A percentile compares a stretch with the other conserved stretches of the same genome.
Conservation (phyloP, 2,888 invertebrate species). For the Apocheima hispidaria region DNA sequence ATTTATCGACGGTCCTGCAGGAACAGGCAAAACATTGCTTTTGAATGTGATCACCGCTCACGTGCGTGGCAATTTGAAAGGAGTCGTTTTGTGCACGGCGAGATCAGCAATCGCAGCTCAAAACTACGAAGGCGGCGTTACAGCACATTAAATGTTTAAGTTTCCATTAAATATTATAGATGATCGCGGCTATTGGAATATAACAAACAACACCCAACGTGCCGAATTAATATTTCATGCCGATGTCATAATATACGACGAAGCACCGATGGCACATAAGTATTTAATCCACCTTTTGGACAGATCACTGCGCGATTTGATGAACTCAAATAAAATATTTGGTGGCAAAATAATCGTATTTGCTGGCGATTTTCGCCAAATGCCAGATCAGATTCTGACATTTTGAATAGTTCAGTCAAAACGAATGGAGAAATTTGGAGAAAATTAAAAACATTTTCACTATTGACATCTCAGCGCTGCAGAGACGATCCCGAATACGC, state of each 20-base stretch:
- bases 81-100: not conserved
- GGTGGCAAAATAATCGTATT: slow-evolving; percentile 25
- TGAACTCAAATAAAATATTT: slow-evolving; percentile 11
- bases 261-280: slow-evolving; percentile 9
- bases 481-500: slow-evolving; percentile 4
- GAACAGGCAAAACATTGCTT: not conserved
- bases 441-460: slow-evolving; percentile 7
- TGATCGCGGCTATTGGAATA: not conserved
- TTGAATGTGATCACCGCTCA: not conserved
- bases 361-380: slow-evolving; percentile 29
- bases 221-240: not conserved
- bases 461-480: slow-evolving; percentile 13
- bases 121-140: not conserved
- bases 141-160: not conserved
- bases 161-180: not conserved
- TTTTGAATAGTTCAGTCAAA: slow-evolving; percentile 4
- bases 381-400: slow-evolving; percentile 10
- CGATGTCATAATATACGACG: not conserved
- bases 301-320: slow-evolving; percentile 12
- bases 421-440: slow-evolving; percentile 11
- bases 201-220: not conserved
- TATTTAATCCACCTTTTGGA: not conserved
- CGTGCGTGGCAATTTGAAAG: not conserved
- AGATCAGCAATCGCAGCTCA: not conserved
- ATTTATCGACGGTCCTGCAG: not conserved